These are phyloP conservation scores for Drosophila aldrichi DNA, from an alignment of 2,888 invertebrate species.

Conservation along the genomic window DNA sequence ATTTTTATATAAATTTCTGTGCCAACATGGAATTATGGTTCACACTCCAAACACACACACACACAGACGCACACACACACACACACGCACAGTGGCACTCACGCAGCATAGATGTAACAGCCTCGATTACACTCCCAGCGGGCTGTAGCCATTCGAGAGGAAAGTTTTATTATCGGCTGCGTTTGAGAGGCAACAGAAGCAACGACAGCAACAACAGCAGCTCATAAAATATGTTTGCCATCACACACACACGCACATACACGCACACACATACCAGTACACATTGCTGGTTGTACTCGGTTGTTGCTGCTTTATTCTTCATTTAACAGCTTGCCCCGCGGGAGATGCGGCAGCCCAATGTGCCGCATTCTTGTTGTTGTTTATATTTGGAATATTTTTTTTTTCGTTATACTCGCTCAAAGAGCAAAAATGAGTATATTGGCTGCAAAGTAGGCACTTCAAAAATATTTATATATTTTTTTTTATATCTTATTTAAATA, in stretches of 20 bases:
- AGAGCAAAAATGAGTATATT: neutral
- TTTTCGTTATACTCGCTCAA: neutral
- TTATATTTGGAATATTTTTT: conserved; percentile 7
- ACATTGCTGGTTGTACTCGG: conserved; percentile 22
- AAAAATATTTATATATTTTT: no score
- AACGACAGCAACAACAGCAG: conserved; percentile 53
- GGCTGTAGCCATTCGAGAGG: conserved; percentile 70
- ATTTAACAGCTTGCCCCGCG: conserved; percentile 73
- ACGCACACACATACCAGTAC: conserved; percentile 10
- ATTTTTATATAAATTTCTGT: conserved; percentile 26
- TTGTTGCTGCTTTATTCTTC: conserved; percentile 72
- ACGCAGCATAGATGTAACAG: conserved; percentile 66
- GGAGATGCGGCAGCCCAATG: conserved; percentile 55
- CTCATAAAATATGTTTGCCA: conserved; percentile 83
- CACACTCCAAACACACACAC: conserved; percentile 25
- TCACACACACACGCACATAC: conserved; percentile 48
- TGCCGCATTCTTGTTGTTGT: conserved; percentile 33
- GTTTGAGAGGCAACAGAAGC: conserved; percentile 68
- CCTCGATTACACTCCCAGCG: conserved; percentile 83
- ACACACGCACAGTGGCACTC: conserved; percentile 6
- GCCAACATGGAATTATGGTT: conserved; percentile 46
- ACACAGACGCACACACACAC: conserved; percentile 16
- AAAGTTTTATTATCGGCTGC: conserved; percentile 82
- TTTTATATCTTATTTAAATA: no score
- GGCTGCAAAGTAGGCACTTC: neutral